These are phyloP conservation scores for Phrynosoma blainvillii DNA, from an alignment of 2,113 vertebrate genomes.

Conservation along the genomic window DNA sequence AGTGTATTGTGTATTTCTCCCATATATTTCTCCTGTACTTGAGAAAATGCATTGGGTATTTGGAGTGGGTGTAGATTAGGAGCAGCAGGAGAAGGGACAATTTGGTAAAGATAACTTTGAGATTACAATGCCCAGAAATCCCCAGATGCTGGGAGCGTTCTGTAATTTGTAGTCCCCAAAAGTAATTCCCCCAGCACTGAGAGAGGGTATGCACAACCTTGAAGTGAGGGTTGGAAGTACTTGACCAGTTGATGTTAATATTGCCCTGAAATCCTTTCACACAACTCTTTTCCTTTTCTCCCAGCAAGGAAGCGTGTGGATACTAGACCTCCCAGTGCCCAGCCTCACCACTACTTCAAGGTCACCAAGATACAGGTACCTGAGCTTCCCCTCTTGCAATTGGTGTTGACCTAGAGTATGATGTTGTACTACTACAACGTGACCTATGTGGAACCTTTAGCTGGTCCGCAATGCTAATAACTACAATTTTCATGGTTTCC, in stretches of 20 bases:
- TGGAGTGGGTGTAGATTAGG: too few relatives aligned
- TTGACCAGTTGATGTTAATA: background rate
- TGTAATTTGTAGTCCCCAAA: background rate
- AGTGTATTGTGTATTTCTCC: too few relatives aligned
- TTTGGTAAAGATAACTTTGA: too few relatives aligned
- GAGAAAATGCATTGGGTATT: too few relatives aligned
- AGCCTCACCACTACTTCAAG: constrained; percentile 58
- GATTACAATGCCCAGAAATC: background rate
- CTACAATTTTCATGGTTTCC: background rate
- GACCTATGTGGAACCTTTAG: background rate
- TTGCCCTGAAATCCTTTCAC: background rate
- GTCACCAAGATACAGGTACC: constrained; percentile 68
- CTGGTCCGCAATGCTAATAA: background rate
- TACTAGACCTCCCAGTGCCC: constrained; percentile 43
- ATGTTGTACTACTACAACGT: background rate
- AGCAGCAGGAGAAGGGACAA: too few relatives aligned
- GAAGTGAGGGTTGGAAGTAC: background rate
- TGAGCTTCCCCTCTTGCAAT: background rate
- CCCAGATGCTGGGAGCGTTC: background rate
- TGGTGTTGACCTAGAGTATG: background rate
- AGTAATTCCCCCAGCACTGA: too few relatives aligned
- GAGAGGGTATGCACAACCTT: too few relatives aligned
- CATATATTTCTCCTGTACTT: too few relatives aligned
- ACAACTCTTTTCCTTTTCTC: background rate
- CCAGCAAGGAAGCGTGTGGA: constrained; percentile 59